These are phyloP conservation scores for Trochalopteron elliotii DNA, from an alignment of 2,113 vertebrate species.

Conservation along the genomic window DNA sequence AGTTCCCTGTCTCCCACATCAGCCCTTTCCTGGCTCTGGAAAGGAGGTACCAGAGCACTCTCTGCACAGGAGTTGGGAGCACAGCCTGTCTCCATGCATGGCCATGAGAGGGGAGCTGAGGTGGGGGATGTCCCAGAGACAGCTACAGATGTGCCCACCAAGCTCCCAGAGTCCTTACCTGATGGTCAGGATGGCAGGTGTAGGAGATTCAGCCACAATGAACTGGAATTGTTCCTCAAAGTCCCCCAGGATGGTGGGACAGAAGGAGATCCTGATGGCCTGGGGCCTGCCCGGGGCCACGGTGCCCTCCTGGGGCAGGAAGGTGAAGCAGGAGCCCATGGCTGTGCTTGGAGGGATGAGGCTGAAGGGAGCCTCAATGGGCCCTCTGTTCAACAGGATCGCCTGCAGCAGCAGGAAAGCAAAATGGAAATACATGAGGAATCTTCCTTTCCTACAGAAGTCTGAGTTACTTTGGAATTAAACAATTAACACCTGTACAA, in stretches of 20 bases:
- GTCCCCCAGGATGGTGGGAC: constrained; percentile 70
- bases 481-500: background rate
- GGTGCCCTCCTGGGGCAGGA: constrained; percentile 78
- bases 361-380: constrained; percentile 79
- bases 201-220: too few relatives aligned
- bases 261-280: constrained; percentile 78
- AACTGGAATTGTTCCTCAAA: constrained; percentile 61
- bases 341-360: constrained; percentile 67
- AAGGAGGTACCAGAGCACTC: background rate
- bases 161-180: too few relatives aligned
- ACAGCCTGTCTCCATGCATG: background rate
- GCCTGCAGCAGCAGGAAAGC: constrained; percentile 66
- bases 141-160: too few relatives aligned
- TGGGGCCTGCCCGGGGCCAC: constrained; percentile 50
- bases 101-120: background rate
- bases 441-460: background rate
- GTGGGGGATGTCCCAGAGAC: background rate
- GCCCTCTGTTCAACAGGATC: constrained; percentile 80
- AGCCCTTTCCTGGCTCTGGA: background rate
- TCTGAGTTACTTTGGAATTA: background rate
- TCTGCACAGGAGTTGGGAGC: background rate
- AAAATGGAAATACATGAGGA: background rate
- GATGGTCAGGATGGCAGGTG: too few relatives aligned
- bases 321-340: constrained; percentile 79
- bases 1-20: background rate